Conservation (phyloP, 2,888 invertebrate species). For the Pristionchus maxplancki region DNA sequence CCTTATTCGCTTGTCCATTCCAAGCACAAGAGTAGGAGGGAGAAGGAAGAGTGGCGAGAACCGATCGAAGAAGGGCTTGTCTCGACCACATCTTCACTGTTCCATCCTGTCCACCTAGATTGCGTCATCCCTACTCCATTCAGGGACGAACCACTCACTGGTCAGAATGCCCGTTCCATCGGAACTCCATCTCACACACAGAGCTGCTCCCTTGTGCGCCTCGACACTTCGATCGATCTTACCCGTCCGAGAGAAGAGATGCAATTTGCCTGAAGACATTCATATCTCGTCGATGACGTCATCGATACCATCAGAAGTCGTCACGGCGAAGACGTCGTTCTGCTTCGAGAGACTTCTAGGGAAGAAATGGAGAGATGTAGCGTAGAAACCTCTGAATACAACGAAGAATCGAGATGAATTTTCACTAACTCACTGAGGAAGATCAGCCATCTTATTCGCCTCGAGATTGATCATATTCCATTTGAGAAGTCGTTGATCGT, state of each 20-base stretch:
- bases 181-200: slow-evolving; percentile 92
- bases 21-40: slow-evolving; percentile 68
- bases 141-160: slow-evolving; percentile 80
- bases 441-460: slow-evolving; percentile 55
- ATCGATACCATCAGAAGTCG: slow-evolving; percentile 62
- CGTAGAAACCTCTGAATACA: slow-evolving; percentile 58
- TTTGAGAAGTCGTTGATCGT: slow-evolving; percentile 89
- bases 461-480: slow-evolving; percentile 65
- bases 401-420: neutral
- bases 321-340: slow-evolving; percentile 62
- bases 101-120: slow-evolving; percentile 93
- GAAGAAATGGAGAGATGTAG: slow-evolving; percentile 63
- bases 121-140: neutral
- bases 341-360: slow-evolving; percentile 56
- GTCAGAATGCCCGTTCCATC: slow-evolving; percentile 95
- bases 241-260: slow-evolving; percentile 90
- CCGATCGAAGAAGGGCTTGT: slow-evolving; percentile 90
- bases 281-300: neutral
- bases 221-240: slow-evolving; percentile 93
- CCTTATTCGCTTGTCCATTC: slow-evolving; percentile 72
- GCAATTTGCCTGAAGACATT: slow-evolving; percentile 84
- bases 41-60: slow-evolving; percentile 82
- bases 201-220: slow-evolving; percentile 90
- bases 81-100: slow-evolving; percentile 96
- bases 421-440: slow-evolving; percentile 57